These are phyloP conservation scores for Drosophila takahashii DNA, from an alignment of 1,140 invertebrate species.

Conservation along the genomic window DNA sequence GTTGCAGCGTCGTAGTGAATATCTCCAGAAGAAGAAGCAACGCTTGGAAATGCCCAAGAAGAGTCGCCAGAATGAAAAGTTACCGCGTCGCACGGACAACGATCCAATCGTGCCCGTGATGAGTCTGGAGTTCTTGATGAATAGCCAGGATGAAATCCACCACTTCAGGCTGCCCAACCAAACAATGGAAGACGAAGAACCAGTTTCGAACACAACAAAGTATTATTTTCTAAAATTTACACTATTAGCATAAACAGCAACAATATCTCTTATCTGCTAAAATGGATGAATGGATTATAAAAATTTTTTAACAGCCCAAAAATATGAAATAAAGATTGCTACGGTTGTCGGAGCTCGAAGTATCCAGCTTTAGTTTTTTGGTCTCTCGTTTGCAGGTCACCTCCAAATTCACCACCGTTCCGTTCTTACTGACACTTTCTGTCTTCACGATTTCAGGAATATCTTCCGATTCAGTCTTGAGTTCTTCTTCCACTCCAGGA, in stretches of 20 bases:
- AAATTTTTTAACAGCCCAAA: neutral
- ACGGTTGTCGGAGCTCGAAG: neutral
- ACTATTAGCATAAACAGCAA: neutral
- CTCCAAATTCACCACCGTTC: constrained; percentile 1
- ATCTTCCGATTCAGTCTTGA: neutral
- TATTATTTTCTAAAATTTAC: neutral
- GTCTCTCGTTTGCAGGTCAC: constrained; percentile 1
- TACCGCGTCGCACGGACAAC: too few relatives aligned
- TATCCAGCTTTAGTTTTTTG: neutral
- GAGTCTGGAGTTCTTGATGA: neutral
- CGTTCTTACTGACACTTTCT: constrained; percentile 1
- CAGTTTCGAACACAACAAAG: neutral
- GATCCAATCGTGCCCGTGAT: neutral
- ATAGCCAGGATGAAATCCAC: neutral
- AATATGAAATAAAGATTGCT: constrained; percentile 2
- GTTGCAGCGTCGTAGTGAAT: too few relatives aligned
- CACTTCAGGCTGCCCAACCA: neutral
- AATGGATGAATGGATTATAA: neutral
- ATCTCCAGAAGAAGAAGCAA: too few relatives aligned
- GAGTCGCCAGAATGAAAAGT: too few relatives aligned
- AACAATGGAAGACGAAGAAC: neutral
- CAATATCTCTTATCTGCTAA: neutral
- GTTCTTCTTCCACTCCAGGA: neutral
- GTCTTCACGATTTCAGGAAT: neutral
- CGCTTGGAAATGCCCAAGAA: too few relatives aligned